Evolutionary conservation across 2,113 vertebrate genomes (phyloP).

Genomic region (Pontoporia blainvillei): DNA sequence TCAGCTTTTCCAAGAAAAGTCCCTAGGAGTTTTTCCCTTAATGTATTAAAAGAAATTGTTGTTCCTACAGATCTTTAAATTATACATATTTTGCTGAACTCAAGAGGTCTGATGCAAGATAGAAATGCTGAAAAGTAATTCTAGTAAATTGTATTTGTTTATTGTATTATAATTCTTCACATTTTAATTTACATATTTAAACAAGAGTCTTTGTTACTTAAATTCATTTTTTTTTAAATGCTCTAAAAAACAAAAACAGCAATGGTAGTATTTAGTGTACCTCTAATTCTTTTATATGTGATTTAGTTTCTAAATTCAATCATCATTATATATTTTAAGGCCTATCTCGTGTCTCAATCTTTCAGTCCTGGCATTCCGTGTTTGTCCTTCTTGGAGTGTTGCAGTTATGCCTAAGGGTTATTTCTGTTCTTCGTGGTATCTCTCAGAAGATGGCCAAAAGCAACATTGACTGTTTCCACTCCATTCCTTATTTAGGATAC

Average conservation of each 20-base stretch:
- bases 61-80: not conserved
- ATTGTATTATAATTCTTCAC: not conserved
- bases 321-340: not conserved
- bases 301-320: not conserved
- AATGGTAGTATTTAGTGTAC: not conserved
- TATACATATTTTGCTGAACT: not conserved
- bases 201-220: not conserved
- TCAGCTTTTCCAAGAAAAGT: not conserved
- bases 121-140: not conserved
- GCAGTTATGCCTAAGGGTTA: not conserved
- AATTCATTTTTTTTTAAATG: not conserved
- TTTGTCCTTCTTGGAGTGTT: not conserved
- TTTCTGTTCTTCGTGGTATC: not conserved
- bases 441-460: not conserved
- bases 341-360: not conserved
- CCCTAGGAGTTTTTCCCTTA: not conserved
- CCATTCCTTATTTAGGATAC: not conserved
- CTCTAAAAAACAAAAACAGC: not conserved
- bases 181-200: not conserved
- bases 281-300: not conserved
- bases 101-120: not conserved
- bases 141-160: not conserved
- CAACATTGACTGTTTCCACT: not conserved
- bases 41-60: not conserved
- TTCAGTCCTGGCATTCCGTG: not conserved